Conservation (phyloP, 2,888 invertebrate species). For the Dichetophora obliterata region DNA sequence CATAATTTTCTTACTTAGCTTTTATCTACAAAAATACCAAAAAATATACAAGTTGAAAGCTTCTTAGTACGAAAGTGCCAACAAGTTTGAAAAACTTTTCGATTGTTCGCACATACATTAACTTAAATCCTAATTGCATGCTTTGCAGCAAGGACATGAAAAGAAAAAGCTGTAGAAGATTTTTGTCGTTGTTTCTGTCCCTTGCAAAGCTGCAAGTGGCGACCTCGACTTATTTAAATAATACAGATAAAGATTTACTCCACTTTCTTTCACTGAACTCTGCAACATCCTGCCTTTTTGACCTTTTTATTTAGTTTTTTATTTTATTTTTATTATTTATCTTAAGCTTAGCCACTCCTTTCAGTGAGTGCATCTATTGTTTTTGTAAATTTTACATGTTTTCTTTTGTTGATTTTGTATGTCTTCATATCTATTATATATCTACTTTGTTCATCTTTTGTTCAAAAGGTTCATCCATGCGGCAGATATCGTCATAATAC, state of each 20-base stretch:
- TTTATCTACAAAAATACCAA: no score
- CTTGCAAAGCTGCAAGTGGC: not conserved
- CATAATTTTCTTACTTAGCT: no score
- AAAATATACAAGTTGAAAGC: no score
- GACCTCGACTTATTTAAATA: constrained; percentile 24
- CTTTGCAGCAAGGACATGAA: not conserved
- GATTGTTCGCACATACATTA: constrained; percentile 5
- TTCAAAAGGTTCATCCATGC: constrained; percentile 91
- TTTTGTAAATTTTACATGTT: not conserved
- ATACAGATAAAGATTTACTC: constrained; percentile 21
- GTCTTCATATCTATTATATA: constrained; percentile 7
- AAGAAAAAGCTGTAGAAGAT: no score
- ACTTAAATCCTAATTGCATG: constrained; percentile 22
- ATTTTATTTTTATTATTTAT: not conserved
- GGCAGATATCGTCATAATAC: constrained; percentile 98
- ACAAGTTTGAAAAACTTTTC: not conserved
- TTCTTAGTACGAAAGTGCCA: no score
- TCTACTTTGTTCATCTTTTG: not conserved
- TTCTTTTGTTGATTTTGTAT: constrained; percentile 5
- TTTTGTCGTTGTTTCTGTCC: no score
- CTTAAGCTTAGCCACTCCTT: not conserved
- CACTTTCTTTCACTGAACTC: not conserved
- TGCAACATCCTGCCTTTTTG: not conserved
- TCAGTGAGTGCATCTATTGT: not conserved
- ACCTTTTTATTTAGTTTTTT: not conserved